Evolutionary conservation across 2,113 vertebrate species (phyloP).

Genomic region (Pogonocichla stellata): DNA sequence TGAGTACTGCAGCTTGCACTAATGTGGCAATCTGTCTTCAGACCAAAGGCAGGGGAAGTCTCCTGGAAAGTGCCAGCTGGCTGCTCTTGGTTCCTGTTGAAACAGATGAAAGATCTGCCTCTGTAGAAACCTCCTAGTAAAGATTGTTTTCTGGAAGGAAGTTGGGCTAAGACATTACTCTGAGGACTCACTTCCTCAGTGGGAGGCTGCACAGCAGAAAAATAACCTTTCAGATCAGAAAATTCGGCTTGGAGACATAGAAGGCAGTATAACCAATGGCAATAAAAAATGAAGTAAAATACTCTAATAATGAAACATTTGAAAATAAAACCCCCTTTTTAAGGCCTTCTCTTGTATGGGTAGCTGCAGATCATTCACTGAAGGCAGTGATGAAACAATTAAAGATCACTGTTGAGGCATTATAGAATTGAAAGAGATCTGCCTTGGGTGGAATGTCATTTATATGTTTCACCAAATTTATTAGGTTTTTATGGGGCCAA

Average conservation of each 20-base stretch:
- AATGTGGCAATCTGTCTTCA: background rate
- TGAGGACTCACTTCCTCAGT: background rate
- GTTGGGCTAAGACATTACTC: background rate
- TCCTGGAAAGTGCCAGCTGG: background rate
- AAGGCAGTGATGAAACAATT: background rate
- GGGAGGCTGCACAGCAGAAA: background rate
- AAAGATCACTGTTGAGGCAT: background rate
- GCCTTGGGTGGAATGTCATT: background rate
- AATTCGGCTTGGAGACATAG: background rate
- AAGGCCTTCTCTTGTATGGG: background rate
- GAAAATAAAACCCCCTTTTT: background rate
- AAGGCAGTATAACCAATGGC: background rate
- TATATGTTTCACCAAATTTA: constrained; percentile 3
- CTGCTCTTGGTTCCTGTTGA: background rate
- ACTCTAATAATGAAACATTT: background rate
- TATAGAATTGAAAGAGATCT: background rate
- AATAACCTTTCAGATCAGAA: background rate
- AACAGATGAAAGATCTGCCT: background rate
- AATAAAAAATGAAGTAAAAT: background rate
- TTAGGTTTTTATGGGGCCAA: constrained; percentile 4
- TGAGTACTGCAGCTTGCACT: background rate
- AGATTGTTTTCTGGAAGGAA: background rate
- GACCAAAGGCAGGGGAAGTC: background rate
- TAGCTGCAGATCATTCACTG: background rate
- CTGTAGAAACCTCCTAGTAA: background rate